These are phyloP conservation scores for Stenoptilia bipunctidactyla DNA, from an alignment of 2,888 invertebrate genomes.

Conservation along the genomic window DNA sequence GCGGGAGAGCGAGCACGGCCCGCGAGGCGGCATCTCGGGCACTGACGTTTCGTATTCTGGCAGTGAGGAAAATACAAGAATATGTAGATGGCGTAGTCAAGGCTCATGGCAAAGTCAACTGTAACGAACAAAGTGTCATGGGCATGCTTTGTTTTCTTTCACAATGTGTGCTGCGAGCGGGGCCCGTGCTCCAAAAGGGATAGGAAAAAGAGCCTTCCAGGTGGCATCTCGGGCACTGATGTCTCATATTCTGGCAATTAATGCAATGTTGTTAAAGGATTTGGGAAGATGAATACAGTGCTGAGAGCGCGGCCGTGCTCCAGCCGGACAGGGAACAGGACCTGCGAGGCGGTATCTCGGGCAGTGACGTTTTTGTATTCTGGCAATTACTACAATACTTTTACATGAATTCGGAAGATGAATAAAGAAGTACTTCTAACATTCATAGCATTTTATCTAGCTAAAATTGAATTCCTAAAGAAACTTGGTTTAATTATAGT, in stretches of 20 bases:
- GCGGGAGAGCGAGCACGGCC: conserved; percentile 45
- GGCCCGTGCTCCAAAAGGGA: conserved; percentile 36
- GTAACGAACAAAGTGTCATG: too few species aligned
- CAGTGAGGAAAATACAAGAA: background rate
- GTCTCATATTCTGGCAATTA: conserved; percentile 57
- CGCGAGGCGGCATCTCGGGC: conserved; percentile 51
- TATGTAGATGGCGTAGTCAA: background rate
- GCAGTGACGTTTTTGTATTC: conserved; percentile 49
- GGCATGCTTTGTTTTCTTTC: too few species aligned
- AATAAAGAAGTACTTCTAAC: too few species aligned
- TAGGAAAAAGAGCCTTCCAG: conserved; percentile 50
- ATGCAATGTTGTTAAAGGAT: too few species aligned
- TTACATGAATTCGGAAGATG: too few species aligned
- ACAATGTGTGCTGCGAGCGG: conserved; percentile 38
- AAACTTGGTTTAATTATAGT: too few species aligned
- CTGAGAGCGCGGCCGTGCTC: conserved; percentile 39
- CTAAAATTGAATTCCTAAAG: too few species aligned
- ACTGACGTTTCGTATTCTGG: conserved; percentile 51
- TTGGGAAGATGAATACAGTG: too few species aligned
- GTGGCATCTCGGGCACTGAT: conserved; percentile 46
- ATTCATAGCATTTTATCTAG: too few species aligned
- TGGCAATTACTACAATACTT: too few species aligned
- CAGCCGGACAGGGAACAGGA: conserved; percentile 44
- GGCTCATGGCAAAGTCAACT: too few species aligned
- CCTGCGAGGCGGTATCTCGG: conserved; percentile 51